Evolutionary conservation across 2,888 invertebrate species (phyloP), one percentile per base, ranked within the genome.

Genomic region (Eucera pruinosa): DNA sequence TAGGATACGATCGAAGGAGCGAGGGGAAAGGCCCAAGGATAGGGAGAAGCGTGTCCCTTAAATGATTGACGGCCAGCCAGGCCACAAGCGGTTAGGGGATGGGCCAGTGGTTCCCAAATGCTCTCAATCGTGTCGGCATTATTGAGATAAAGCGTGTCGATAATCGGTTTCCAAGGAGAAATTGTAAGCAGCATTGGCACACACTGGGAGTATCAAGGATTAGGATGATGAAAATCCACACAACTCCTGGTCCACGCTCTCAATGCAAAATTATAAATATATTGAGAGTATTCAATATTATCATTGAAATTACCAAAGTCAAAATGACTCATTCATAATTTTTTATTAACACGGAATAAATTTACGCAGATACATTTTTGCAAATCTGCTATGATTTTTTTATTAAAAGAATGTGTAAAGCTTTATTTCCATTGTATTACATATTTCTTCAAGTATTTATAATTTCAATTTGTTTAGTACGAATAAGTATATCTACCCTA

Each of bases 1-100:
- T 36, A 55, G 71, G 70, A 50, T 78, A 62, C 58, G 66, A 82
- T 65, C 33, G 69, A 65, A 71, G 41, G 52, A 73, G 57, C 47
- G 52, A 64, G 25, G 69, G n/a, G 58, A 45, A 64, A 72, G 43
- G 75, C 47, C 47, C 57, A 58, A 64, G 65, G 70, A 60, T 66
- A 68, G 80, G 73, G 69, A 66, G 66, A 80, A 77, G 78, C 72
- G 78, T 84, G 86, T 84, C 85, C 84, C 86, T 84, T 85, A 82
- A 84, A 88, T 87, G 87, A 89, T 89, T 84, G 88, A 88, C 88
- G 86, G 86, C 82, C 83, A 83, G 80, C 62, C 79, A 80, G 80
- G 72, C 74, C 66, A 48, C 70, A 78, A 86, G 78, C 76, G 67
- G 82, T 74, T 79, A 77, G 78, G 80, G 81, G 73, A 87, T 78